Evolutionary conservation across 2,113 vertebrate species (phyloP), one percentile per base, ranked within the genome.

Genomic region (Tringa solitaria): DNA sequence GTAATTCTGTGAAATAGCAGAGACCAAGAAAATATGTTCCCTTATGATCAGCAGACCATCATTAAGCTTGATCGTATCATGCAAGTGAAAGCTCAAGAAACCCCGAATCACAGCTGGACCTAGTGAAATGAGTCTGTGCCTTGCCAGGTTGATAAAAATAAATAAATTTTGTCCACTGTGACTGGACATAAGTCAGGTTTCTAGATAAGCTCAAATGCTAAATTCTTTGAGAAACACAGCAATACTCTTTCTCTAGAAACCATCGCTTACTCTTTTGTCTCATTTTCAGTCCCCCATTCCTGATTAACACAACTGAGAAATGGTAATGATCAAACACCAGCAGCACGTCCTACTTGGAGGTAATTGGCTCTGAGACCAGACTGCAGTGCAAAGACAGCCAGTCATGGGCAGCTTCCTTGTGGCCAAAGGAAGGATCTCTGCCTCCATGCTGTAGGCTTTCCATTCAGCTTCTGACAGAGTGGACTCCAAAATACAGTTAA

Each of bases 121-220:
- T 70, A 74, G 57, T 61, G 63, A 82, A 94, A 74, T 65, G 21
- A 73, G 35, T 54, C 73, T 4, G 4, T 87, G 65, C 30, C 45
- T 84, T 75, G 39, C 43, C 20, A 50, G 24, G 22, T 22, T 4
- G 14, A 93, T 74, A 92, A 93, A 87, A 94, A 79, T 84, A 41
- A 64, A 37, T 77, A 24, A 7, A 51, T 77, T 86, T 80, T 92
- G 46, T 51, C 56, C 26, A 23, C 30, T 89, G 59, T 74, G 74
- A 48, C 56, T 81, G 73, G 68, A 82, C 19, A 6, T 56, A 68
- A 88, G 45, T 73, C 1, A 0, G n/a, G 11, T 63, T 56, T 75
- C 92, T 64, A 92, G 93, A 75, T 87, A 93, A 96, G 48, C 43
- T 87, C 80, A 24, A 13, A 45, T 73, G 54, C 46, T 78, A 39